phyloP scores from a whole-genome alignment of 1,140 invertebrate genomes.

The Orussus abietinus region DNA sequence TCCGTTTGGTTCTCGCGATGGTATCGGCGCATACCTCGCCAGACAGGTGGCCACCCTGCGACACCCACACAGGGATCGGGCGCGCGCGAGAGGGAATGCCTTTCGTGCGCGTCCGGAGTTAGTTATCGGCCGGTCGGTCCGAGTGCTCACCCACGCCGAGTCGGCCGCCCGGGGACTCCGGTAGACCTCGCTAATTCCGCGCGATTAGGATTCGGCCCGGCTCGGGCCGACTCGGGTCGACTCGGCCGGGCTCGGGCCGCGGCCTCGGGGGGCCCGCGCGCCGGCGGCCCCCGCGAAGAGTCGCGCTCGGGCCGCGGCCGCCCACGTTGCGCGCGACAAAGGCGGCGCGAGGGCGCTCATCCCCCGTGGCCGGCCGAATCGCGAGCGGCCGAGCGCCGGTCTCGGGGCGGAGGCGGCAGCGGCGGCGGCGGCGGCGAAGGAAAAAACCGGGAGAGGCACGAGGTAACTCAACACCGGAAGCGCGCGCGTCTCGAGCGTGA shows the following conservation, averaged over 20 bases:
- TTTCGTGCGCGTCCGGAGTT: conserved; percentile 27
- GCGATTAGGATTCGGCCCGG: background rate
- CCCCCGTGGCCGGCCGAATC: too few species aligned
- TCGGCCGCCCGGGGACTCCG: conserved; percentile 26
- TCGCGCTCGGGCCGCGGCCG: conserved; percentile 14
- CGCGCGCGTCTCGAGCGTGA: conserved; percentile 54
- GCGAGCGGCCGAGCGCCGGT: too few species aligned
- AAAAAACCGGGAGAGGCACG: conserved; percentile 20
- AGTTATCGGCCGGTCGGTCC: conserved; percentile 29
- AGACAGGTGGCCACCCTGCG: conserved; percentile 49
- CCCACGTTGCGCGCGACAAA: conserved; percentile 17
- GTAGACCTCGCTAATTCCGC: conserved; percentile 33
- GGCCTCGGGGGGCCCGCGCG: too few species aligned
- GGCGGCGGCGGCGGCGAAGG: conserved; percentile 16
- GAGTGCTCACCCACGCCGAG: conserved; percentile 29
- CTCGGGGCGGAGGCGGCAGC: conserved; percentile 9
- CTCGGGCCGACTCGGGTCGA: background rate
- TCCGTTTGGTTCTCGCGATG: conserved; percentile 42
- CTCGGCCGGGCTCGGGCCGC: background rate
- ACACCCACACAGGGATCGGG: conserved; percentile 43
- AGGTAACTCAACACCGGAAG: conserved; percentile 55
- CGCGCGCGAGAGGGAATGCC: conserved; percentile 12
- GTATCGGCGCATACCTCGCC: conserved; percentile 49
- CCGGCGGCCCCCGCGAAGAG: too few species aligned
- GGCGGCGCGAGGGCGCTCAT: too few species aligned